These are phyloP conservation scores for Amniataba percoides DNA, from an alignment of 2,797 vertebrate genomes.

Conservation along the genomic window DNA sequence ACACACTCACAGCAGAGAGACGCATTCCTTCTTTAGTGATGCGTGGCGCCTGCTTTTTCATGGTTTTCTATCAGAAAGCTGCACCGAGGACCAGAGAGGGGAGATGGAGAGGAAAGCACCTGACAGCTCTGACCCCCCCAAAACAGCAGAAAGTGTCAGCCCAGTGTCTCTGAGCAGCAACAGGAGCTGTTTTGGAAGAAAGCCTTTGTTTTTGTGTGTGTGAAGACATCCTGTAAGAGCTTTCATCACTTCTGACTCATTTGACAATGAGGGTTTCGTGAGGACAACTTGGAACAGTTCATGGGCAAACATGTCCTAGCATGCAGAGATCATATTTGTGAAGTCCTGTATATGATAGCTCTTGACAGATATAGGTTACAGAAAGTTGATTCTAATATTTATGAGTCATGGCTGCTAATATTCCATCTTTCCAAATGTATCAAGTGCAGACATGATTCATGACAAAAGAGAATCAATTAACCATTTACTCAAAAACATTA, in stretches of 20 bases:
- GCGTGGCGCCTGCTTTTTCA: constrained; percentile 23
- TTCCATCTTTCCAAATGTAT: not conserved
- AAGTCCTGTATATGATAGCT: not conserved
- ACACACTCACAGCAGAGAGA: constrained; percentile 42
- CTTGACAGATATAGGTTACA: not conserved
- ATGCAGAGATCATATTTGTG: not conserved
- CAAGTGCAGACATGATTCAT: not conserved
- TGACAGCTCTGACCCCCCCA: not conserved
- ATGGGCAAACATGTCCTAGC: constrained; percentile 39
- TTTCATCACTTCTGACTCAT: constrained; percentile 38
- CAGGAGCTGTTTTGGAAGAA: not conserved
- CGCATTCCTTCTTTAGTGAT: constrained; percentile 53
- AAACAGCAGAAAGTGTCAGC: not conserved
- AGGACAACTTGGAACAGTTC: not conserved
- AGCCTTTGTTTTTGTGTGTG: constrained; percentile 1
- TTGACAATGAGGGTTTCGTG: constrained; percentile 4
- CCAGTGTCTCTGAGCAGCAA: constrained; percentile 6
- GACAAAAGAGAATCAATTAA: not conserved
- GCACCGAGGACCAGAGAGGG: not conserved
- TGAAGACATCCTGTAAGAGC: constrained; percentile 22
- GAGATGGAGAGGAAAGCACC: constrained; percentile 18
- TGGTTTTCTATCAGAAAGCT: constrained; percentile 5
- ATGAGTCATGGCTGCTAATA: not conserved
- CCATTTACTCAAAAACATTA: not conserved
- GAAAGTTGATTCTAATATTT: not conserved